Base-by-base conservation (phyloP, 1,140 invertebrate species). In the Anoplolepis gracilipes region DNA sequence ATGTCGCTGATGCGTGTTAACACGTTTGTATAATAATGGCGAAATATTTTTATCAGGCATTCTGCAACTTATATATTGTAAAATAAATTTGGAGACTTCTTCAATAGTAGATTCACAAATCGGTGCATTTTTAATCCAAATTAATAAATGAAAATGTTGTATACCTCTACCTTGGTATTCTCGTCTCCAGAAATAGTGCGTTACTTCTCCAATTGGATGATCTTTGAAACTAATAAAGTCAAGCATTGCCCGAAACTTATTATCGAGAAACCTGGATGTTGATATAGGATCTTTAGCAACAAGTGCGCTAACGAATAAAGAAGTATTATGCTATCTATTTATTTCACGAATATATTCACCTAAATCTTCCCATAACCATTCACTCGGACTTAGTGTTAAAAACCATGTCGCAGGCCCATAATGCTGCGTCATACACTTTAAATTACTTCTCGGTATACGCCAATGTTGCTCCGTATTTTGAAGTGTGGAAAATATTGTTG, bases 71-170 rank as follows among this genome's bases (percentile, higher is more conserved):
- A 73, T 22, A 57, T 73, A 5, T 73, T 73, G 70, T 36, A 36
- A 73, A 73, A 73, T 73, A 57, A 73, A 73, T 57, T 57, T 53
- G 11, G 42, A 53, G 7, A 70, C 28, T 53, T 70, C 19, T 53
- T 70, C 28, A 2, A 5, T 11, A 16, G 30, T 36, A 16, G 49
- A 73, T 73, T 57, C 46, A 33, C 28, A 0, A 33, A 72, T 72
- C 1, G 28, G 46, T 13, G 69, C 69, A 72, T 72, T 30, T 72
- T 72, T 33, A 53, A 72, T 53, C 46, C 42, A 55, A 55, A 72
- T 33, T 55, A 55, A 72, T 16, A 72, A 30, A 13, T 72, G 28
- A 55, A 72, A 72, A 30, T 72, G 69, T n/a, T 72, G 69, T 33
- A 33, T 72, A 6, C 28, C 69, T 69, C 25, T 69, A 46, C 22